These are phyloP conservation scores for Hemibagrus guttatus DNA, from an alignment of 2,797 vertebrate species.

Conservation along the genomic window DNA sequence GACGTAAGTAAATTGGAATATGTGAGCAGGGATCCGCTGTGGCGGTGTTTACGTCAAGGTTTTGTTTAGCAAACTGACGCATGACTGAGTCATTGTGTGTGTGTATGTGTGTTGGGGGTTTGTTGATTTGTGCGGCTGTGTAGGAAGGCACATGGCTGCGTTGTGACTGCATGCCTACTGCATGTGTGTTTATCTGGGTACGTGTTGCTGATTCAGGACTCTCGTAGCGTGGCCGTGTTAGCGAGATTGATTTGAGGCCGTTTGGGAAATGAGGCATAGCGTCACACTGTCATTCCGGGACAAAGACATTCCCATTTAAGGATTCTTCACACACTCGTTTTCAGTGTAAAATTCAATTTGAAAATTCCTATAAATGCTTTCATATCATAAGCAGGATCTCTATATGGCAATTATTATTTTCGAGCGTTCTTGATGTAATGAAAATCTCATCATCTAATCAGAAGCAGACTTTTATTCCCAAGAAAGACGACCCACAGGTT, in stretches of 20 bases:
- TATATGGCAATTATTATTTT: not conserved
- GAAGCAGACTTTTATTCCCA: not conserved
- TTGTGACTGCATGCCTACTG: slow-evolving; percentile 1
- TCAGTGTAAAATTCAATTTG: not conserved
- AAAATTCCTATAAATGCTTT: not conserved
- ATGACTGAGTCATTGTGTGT: not conserved
- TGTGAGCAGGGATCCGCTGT: not conserved
- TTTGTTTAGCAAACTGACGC: slow-evolving; percentile 3
- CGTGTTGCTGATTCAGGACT: slow-evolving; percentile 19
- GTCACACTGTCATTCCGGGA: slow-evolving; percentile 2
- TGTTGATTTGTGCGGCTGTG: not conserved
- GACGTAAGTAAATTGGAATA: not conserved
- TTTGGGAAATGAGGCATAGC: slow-evolving; percentile 39
- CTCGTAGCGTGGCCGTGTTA: not conserved
- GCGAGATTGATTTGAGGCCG: slow-evolving; percentile 29
- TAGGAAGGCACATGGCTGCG: too few species aligned
- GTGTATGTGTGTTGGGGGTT: not conserved
- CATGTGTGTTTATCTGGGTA: not conserved
- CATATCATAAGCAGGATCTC: not conserved
- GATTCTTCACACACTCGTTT: not conserved
- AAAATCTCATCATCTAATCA: not conserved
- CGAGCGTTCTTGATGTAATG: not conserved
- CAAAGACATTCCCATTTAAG: slow-evolving; percentile 17
- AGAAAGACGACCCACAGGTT: not conserved
- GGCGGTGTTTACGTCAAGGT: not conserved